A percentile compares a stretch with the other conserved stretches of the same genome.
phyloP scores from a whole-genome alignment of 2,113 vertebrate genomes.

The Podocnemis expansa region DNA sequence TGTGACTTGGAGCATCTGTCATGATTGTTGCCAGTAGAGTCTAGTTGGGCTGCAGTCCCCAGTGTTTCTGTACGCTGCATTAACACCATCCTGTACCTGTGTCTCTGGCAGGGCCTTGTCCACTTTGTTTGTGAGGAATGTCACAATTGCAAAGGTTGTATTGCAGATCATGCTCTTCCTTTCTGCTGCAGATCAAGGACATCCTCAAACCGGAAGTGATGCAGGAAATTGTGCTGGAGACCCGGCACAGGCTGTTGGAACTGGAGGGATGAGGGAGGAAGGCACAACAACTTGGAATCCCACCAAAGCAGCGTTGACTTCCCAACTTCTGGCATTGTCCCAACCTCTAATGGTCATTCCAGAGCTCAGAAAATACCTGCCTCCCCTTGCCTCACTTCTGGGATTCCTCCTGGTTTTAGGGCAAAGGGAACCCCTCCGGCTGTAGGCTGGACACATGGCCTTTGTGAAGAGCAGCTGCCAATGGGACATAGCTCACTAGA shows the following conservation, averaged over 20 bases:
- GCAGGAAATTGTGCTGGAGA: conserved; percentile 93
- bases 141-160: neutral
- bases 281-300: neutral
- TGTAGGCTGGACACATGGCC: conserved; percentile 3
- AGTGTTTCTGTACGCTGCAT: neutral
- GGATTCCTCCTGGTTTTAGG: neutral
- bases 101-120: neutral
- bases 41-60: neutral
- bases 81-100: neutral
- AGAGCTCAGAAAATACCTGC: conserved; percentile 8
- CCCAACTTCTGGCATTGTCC: neutral
- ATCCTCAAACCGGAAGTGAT: conserved; percentile 93
- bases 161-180: neutral
- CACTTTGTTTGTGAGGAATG: neutral
- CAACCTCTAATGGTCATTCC: neutral
- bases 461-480: conserved; percentile 11
- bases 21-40: neutral
- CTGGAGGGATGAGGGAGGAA: conserved; percentile 82
- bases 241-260: conserved; percentile 89
- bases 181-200: conserved; percentile 90
- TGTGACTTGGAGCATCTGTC: neutral
- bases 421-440: conserved; percentile 9
- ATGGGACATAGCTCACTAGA: neutral
- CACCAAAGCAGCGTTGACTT: conserved; percentile 32
- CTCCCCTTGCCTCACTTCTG: neutral